Percentiles rank a stretch among this genome's conserved stretches.
Evolutionary conservation across 2,797 vertebrate species (phyloP).

Genomic region (Cynodonichthys magdalenae): DNA sequence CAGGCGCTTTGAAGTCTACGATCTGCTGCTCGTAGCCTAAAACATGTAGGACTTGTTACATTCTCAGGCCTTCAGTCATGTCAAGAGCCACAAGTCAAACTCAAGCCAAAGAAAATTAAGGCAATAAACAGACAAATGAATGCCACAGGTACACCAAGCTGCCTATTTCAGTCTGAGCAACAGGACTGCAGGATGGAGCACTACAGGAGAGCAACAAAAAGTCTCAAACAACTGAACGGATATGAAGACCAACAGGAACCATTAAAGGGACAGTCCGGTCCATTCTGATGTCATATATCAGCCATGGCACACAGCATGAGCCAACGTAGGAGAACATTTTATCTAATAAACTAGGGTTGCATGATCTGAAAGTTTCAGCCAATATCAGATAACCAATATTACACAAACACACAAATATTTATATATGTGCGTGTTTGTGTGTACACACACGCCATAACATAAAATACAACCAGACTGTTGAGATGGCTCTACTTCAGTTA

Average conservation of each 20-base stretch:
- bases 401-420: too few relatives aligned
- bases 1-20: conserved; percentile 37
- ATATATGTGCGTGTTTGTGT: too few relatives aligned
- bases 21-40: conserved; percentile 39
- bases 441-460: too few relatives aligned
- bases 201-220: conserved; percentile 25
- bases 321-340: too few relatives aligned
- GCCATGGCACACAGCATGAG: too few relatives aligned
- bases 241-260: conserved; percentile 32
- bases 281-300: too few relatives aligned
- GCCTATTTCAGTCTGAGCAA: conserved; percentile 21
- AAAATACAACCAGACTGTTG: too few relatives aligned
- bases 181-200: conserved; percentile 31
- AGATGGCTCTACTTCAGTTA: too few relatives aligned
- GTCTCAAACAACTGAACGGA: conserved; percentile 7
- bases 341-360: too few relatives aligned
- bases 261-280: neutral
- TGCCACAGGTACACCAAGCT: conserved; percentile 37
- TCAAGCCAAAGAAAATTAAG: conserved; percentile 63
- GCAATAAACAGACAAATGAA: conserved; percentile 67
- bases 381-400: too few relatives aligned
- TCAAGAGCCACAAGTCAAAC: conserved; percentile 43
- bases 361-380: too few relatives aligned
- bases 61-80: conserved; percentile 53
- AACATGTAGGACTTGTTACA: conserved; percentile 60